Percentiles rank a stretch among this genome's conserved stretches.
Conservation (phyloP, 2,888 invertebrate genomes). For the Sepioteuthis lessoniana region DNA sequence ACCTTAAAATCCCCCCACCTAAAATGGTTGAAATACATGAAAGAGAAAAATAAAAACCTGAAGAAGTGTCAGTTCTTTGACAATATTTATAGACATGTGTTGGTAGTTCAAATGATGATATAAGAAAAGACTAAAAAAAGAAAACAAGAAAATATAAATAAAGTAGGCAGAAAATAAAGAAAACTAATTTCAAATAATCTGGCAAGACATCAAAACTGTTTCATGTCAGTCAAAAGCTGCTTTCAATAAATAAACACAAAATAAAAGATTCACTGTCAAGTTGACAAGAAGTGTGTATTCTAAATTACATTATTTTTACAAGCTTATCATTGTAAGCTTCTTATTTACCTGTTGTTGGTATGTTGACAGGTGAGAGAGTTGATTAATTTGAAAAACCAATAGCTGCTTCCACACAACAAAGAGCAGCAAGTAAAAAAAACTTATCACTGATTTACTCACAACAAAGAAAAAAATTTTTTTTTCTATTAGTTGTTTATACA, state of each 20-base stretch:
- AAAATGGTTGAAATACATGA: too few species aligned
- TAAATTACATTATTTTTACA: conserved; percentile 33
- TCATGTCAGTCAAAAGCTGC: conserved; percentile 10
- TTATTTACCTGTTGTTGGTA: conserved; percentile 20
- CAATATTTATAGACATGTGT: too few species aligned
- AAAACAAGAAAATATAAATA: too few species aligned
- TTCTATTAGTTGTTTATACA: not conserved
- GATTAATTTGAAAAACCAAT: not conserved
- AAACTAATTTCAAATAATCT: not conserved
- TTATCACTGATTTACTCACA: not conserved
- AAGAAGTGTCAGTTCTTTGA: too few species aligned
- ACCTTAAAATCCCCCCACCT: too few species aligned
- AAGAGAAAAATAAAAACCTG: too few species aligned
- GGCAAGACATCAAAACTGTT: conserved; percentile 18
- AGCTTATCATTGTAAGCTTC: conserved; percentile 14
- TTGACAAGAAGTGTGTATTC: not conserved
- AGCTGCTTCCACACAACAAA: not conserved
- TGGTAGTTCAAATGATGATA: too few species aligned
- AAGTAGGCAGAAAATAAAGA: too few species aligned
- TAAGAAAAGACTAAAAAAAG: too few species aligned
- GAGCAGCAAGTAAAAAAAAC: not conserved
- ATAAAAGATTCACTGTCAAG: not conserved
- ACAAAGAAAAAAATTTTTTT: not conserved
- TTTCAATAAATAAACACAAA: not conserved
- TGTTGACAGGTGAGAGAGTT: not conserved